phyloP scores from a whole-genome alignment of 2,888 invertebrate species.

The Dione vanillae region DNA sequence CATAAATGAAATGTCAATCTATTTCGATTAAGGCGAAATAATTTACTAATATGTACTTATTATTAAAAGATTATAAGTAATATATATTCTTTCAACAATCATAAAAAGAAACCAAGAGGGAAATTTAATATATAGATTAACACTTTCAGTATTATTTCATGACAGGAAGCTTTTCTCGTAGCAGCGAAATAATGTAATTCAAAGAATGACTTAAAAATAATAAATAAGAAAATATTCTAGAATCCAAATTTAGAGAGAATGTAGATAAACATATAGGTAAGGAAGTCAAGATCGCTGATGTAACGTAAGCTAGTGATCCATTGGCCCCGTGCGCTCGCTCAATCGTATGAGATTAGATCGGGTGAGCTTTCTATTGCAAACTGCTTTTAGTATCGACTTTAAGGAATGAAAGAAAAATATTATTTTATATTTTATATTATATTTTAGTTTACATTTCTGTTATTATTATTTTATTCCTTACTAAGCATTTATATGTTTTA shows the following conservation, averaged over 20 bases:
- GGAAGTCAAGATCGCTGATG: constrained; percentile 79
- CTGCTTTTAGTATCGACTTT: constrained; percentile 55
- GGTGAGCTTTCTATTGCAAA: constrained; percentile 70
- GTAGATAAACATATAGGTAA: constrained; percentile 58
- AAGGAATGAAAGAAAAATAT: constrained; percentile 40
- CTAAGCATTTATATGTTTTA: too few relatives aligned
- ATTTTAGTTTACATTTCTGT: constrained; percentile 28
- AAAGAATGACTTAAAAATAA: background rate
- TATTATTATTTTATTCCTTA: background rate
- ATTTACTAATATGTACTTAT: too few relatives aligned
- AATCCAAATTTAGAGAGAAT: background rate
- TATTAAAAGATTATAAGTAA: too few relatives aligned
- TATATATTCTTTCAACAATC: too few relatives aligned
- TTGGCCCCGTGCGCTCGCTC: constrained; percentile 69
- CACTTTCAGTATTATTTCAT: background rate
- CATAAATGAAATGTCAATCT: background rate
- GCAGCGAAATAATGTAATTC: background rate
- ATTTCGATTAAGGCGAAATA: too few relatives aligned
- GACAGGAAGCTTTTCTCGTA: background rate
- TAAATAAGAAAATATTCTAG: background rate
- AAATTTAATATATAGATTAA: background rate
- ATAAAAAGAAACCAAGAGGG: too few relatives aligned
- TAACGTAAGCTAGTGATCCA: constrained; percentile 82
- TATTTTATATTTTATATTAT: background rate
- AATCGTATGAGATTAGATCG: constrained; percentile 77